Conservation (phyloP, 2,888 invertebrate genomes). For the Agriopis marginaria region DNA sequence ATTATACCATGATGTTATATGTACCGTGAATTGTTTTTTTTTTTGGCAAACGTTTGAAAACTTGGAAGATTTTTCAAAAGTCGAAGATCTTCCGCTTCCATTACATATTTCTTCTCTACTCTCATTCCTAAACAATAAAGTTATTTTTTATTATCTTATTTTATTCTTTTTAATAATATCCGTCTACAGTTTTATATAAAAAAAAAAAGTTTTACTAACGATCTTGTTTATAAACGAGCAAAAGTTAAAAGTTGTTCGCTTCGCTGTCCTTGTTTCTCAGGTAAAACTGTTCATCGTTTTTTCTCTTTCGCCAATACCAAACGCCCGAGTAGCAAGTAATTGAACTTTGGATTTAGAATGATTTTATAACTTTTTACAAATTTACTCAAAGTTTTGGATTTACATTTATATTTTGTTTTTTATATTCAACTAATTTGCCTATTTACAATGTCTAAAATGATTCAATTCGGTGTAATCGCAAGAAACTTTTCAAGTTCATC, state of each 20-base stretch:
- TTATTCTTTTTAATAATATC: too few species aligned
- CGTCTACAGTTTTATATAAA: too few species aligned
- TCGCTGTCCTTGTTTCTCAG: conserved; percentile 2
- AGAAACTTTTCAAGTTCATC: conserved; percentile 75
- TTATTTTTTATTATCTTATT: too few species aligned
- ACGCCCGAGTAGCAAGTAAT: neutral
- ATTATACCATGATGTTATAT: too few species aligned
- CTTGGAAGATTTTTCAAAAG: too few species aligned
- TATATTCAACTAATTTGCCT: neutral
- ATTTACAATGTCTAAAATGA: conserved; percentile 60
- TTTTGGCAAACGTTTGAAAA: neutral
- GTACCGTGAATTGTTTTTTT: too few species aligned
- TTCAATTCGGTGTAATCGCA: conserved; percentile 68
- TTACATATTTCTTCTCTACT: too few species aligned
- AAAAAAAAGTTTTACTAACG: too few species aligned
- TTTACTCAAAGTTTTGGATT: conserved; percentile 2
- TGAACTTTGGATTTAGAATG: conserved; percentile 2
- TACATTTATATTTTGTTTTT: neutral
- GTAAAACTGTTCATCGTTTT: neutral
- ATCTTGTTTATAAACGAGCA: conserved; percentile 6
- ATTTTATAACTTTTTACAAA: conserved; percentile 4
- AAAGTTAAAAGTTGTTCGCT: neutral
- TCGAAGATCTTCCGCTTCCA: too few species aligned
- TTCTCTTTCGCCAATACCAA: neutral
- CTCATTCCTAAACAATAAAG: too few species aligned